Evolutionary conservation across 35 echinoderm and acorn worm species (phyloP).

Genomic region (Heliocidaris tuberculata): DNA sequence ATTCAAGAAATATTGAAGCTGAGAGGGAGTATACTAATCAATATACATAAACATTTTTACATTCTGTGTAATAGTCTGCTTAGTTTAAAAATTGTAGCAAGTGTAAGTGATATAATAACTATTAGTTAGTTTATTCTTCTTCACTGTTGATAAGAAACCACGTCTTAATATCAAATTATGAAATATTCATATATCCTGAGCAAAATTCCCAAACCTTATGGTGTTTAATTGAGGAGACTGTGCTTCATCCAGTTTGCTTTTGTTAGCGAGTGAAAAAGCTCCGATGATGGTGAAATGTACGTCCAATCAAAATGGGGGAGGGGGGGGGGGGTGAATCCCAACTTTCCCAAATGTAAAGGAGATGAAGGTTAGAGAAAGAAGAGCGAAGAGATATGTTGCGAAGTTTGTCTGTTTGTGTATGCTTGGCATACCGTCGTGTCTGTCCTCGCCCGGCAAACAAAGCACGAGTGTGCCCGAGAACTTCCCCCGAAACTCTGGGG

Average conservation of each 20-base stretch:
- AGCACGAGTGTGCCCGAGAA: slow-evolving; percentile 47
- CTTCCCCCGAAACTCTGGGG: slow-evolving; percentile 34
- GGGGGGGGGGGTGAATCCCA: not conserved
- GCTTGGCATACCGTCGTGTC: slow-evolving; percentile 44
- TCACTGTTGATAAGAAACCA: no score
- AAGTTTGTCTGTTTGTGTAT: slow-evolving; percentile 31
- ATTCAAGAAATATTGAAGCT: no score
- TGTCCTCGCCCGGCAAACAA: slow-evolving; percentile 39
- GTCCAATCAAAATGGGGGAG: not conserved
- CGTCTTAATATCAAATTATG: no score
- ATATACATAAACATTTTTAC: no score
- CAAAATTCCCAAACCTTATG: not conserved
- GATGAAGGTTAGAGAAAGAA: not conserved
- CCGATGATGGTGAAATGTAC: not conserved
- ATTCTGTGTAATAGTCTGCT: no score
- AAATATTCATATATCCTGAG: no score
- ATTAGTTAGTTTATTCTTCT: no score
- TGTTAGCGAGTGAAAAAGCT: not conserved
- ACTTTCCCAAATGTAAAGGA: not conserved
- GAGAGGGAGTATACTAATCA: no score
- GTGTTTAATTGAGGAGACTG: not conserved
- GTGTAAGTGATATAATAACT: no score
- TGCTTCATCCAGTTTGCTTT: not conserved
- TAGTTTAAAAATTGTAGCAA: no score
- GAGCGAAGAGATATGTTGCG: slow-evolving; percentile 15